Percentiles rank a stretch among this genome's conserved stretches.
phyloP scores from a whole-genome alignment of 2,113 vertebrate species.

The Oreochromis tanganicae region DNA sequence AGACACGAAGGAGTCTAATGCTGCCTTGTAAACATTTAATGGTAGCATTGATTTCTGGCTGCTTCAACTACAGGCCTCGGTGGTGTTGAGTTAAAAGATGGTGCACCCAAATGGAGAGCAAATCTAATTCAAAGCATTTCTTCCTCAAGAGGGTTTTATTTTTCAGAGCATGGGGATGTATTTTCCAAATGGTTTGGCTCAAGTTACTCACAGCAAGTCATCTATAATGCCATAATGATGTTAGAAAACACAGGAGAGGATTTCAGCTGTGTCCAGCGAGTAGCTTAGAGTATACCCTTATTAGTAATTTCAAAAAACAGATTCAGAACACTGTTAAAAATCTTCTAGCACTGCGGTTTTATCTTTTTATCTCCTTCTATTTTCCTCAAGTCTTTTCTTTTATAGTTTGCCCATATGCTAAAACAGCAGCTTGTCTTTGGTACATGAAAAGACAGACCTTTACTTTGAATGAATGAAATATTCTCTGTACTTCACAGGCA shows the following conservation, averaged over 20 bases:
- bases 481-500: background rate
- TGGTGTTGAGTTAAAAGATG: conserved; percentile 16
- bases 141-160: conserved; percentile 18
- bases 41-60: conserved; percentile 2
- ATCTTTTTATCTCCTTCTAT: background rate
- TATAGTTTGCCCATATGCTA: background rate
- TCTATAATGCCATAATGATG: conserved; percentile 24
- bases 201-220: conserved; percentile 25
- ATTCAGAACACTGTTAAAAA: background rate
- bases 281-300: background rate
- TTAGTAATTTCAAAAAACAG: background rate
- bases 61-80: background rate
- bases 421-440: background rate
- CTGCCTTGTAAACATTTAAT: conserved; percentile 1
- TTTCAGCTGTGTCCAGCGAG: conserved; percentile 3
- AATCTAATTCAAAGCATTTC: conserved; percentile 32
- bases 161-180: background rate
- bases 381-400: background rate
- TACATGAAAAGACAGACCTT: background rate
- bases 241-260: conserved; percentile 7
- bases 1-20: background rate
- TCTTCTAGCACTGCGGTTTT: background rate
- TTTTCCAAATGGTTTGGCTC: conserved; percentile 27
- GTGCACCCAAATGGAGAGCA: background rate
- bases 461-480: background rate